A percentile compares a stretch with the other conserved stretches of the same genome.
These are phyloP conservation scores for Watsonalla cultraria DNA, from an alignment of 2,888 invertebrate genomes.

Conservation along the genomic window DNA sequence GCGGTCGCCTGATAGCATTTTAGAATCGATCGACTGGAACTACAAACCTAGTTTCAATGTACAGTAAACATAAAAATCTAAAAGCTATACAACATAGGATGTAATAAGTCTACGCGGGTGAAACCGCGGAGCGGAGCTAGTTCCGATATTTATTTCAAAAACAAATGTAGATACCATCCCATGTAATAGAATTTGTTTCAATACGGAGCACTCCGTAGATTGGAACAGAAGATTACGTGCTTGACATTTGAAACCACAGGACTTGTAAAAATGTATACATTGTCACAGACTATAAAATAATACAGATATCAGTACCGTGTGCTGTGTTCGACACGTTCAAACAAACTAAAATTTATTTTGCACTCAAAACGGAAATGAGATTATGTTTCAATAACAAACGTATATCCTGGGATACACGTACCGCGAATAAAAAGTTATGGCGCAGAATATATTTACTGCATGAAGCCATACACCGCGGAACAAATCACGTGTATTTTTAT, in stretches of 20 bases:
- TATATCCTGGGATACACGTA: conserved; percentile 39
- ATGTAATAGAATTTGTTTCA: too few species aligned
- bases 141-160: too few species aligned
- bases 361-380: conserved; percentile 53
- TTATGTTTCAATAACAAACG: conserved; percentile 61
- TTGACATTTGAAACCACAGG: not conserved
- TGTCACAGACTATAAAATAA: conserved; percentile 10
- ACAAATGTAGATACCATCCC: too few species aligned
- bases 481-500: not conserved
- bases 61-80: too few species aligned
- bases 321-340: conserved; percentile 26
- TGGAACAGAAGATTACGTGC: not conserved
- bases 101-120: too few species aligned
- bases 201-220: not conserved
- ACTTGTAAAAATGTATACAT: not conserved
- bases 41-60: too few species aligned
- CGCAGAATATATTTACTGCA: conserved; percentile 29
- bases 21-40: too few species aligned
- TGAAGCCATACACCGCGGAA: conserved; percentile 13
- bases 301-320: conserved; percentile 29
- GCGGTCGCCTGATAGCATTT: too few species aligned
- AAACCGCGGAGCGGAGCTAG: too few species aligned
- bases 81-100: too few species aligned
- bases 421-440: conserved; percentile 44
- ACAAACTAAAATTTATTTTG: conserved; percentile 53